Evolutionary conservation across 92 coral and sea anemone genomes (phyloP), one percentile per base, ranked within the genome.

Genomic region (Parazoanthus atlanticus): DNA sequence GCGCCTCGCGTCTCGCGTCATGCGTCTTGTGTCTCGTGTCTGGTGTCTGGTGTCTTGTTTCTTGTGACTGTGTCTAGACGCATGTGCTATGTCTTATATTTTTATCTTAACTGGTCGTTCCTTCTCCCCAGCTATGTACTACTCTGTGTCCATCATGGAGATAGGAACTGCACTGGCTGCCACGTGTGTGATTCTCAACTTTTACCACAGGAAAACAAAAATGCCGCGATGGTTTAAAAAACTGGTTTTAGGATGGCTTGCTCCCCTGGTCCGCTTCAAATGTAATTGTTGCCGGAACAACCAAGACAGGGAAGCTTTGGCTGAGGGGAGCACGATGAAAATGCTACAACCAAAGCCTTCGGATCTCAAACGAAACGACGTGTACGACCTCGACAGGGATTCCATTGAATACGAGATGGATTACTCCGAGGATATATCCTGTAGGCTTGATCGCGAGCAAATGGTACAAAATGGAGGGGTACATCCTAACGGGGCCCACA

Each of bases 101-200:
- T 43, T 10, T 23, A 65, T 16, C 12, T 32, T 15, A 13, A n/a
- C 11, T 25, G 19, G 1, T 74, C 26, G n/a, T 32, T 77, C 76
- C 71, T 85, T 29, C 25, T 11, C 82, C 73, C 19, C 81, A 95
- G 98, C 98, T 16, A 95, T 95, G 98, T 95, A 95, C 82, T 95
- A 95, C 91, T 95, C 98, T 19, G 98, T 95, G 73, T 95, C 98
- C 23, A 95, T 95, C 94, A 95, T 95, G 98, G 98, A 95, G 65
- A 95, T 95, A 82, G 98, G 98, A 11, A 95, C 98, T 6, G 98
- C 98, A 25, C 90, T 95, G 1, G 98, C 96, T 0, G 98, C 98
- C 26, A 95, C 98, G 10, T 95, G 98, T 71, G 91, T 95, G 49
- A 95, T 95, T 64, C 91, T 95, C 13, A 95, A 95, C 89, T 90